phyloP scores from a whole-genome alignment of 2,797 vertebrate genomes.

The Malacoctenus gilli region DNA sequence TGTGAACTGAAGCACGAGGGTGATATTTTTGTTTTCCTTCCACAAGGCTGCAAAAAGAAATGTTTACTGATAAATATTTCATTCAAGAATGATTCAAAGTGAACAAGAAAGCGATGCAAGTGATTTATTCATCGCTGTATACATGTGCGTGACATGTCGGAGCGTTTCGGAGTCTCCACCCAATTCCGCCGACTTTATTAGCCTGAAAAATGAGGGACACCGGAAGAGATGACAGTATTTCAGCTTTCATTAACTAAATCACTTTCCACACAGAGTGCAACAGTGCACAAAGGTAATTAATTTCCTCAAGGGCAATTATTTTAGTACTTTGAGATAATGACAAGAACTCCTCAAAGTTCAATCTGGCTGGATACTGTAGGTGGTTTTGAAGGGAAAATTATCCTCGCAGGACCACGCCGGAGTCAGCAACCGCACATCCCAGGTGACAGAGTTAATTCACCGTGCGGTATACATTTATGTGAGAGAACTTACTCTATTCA shows the following conservation, averaged over 20 bases:
- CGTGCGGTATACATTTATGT: slow-evolving; percentile 20
- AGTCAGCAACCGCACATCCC: slow-evolving; percentile 20
- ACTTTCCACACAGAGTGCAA: slow-evolving; percentile 67
- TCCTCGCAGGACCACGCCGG: slow-evolving; percentile 37
- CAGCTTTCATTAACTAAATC: slow-evolving; percentile 77
- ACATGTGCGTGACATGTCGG: slow-evolving; percentile 19
- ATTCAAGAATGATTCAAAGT: slow-evolving; percentile 1
- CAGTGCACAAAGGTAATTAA: slow-evolving; percentile 82
- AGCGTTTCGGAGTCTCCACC: slow-evolving; percentile 31
- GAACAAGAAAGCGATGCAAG: slow-evolving; percentile 5
- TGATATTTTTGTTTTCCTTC: neutral
- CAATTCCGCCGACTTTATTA: slow-evolving; percentile 59
- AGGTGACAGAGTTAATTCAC: slow-evolving; percentile 39
- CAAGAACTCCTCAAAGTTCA: slow-evolving; percentile 69
- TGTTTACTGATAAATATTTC: neutral
- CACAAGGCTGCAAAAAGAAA: neutral
- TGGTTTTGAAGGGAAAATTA: slow-evolving; percentile 56
- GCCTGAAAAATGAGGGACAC: slow-evolving; percentile 73
- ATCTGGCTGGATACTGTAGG: slow-evolving; percentile 47
- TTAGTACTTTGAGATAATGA: slow-evolving; percentile 75
- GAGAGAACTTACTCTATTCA: slow-evolving; percentile 2
- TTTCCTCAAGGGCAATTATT: slow-evolving; percentile 85
- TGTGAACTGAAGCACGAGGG: slow-evolving; percentile 3
- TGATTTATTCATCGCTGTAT: slow-evolving; percentile 16
- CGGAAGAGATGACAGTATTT: slow-evolving; percentile 69